Evolutionary conservation across 1,140 invertebrate species (phyloP).

Genomic region (Macrobrachium nipponense): DNA sequence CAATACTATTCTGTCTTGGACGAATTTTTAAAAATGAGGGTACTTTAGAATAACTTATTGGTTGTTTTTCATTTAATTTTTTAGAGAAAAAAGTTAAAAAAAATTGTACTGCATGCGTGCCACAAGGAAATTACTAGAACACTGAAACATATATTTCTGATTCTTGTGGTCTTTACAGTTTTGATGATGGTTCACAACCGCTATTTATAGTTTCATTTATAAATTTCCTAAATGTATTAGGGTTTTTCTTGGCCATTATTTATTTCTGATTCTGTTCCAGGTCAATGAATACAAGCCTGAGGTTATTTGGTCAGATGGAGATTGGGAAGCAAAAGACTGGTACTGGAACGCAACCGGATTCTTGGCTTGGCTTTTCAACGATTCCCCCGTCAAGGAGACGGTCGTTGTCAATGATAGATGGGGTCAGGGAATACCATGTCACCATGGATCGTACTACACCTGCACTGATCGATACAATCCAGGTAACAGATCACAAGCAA

Average conservation of each 20-base stretch:
- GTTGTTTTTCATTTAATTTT: too few species aligned
- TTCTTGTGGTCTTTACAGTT: too few species aligned
- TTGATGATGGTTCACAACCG: too few species aligned
- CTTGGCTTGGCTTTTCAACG: slow-evolving; percentile 94
- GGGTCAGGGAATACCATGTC: slow-evolving; percentile 81
- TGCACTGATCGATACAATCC: slow-evolving; percentile 89
- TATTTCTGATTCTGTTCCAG: background rate
- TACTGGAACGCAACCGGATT: slow-evolving; percentile 78
- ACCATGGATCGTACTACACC: slow-evolving; percentile 90
- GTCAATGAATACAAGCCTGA: slow-evolving; percentile 85
- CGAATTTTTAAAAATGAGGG: too few species aligned
- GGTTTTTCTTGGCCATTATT: background rate
- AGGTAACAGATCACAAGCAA: slow-evolving; percentile 69
- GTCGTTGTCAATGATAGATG: slow-evolving; percentile 91
- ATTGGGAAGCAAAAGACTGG: slow-evolving; percentile 69
- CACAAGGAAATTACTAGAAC: too few species aligned
- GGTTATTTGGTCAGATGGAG: slow-evolving; percentile 93
- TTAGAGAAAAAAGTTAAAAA: background rate
- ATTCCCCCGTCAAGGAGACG: slow-evolving; percentile 89
- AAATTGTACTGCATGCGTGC: background rate
- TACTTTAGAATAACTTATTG: too few species aligned
- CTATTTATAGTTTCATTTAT: too few species aligned
- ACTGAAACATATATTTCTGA: too few species aligned
- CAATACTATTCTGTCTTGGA: too few species aligned
- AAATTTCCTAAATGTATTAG: too few species aligned